Conservation (phyloP, 2,113 vertebrate species). For the Thalassoma bifasciatum region DNA sequence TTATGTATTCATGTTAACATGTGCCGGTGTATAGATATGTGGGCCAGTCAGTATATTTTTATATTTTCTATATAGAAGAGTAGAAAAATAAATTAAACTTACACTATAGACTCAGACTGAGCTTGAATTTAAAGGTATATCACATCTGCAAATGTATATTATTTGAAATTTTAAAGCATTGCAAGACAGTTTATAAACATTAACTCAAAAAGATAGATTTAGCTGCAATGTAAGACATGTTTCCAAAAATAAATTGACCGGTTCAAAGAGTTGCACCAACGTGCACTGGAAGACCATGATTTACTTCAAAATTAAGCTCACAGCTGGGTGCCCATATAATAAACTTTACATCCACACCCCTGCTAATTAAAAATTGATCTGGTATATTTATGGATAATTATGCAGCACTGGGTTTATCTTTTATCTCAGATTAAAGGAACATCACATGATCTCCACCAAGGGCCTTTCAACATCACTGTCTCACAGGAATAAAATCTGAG, state of each 20-base stretch:
- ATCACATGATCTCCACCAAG: constrained; percentile 38
- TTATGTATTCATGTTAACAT: constrained; percentile 70
- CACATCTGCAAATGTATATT: constrained; percentile 75
- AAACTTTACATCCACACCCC: constrained; percentile 53
- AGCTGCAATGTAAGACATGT: constrained; percentile 65
- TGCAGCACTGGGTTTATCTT: constrained; percentile 60
- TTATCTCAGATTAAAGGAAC: constrained; percentile 57
- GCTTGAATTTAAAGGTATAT: constrained; percentile 78
- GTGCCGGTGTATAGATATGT: constrained; percentile 70
- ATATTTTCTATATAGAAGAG: constrained; percentile 76
- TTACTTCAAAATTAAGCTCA: constrained; percentile 64
- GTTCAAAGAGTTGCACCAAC: constrained; percentile 72
- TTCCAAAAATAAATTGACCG: constrained; percentile 55
- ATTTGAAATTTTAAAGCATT: constrained; percentile 74
- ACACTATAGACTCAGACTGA: constrained; percentile 75
- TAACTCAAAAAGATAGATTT: constrained; percentile 64
- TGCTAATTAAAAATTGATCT: constrained; percentile 67
- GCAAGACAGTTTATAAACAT: constrained; percentile 76
- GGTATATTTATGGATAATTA: constrained; percentile 65
- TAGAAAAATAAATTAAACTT: constrained; percentile 85
- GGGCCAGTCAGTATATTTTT: constrained; percentile 48
- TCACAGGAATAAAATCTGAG: constrained; percentile 33
- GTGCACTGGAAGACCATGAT: constrained; percentile 83
- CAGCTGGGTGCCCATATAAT: constrained; percentile 48
- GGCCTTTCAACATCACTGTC: constrained; percentile 39